These are phyloP conservation scores for Tupiocoris notatus DNA, from an alignment of 2,888 invertebrate genomes.

Conservation along the genomic window DNA sequence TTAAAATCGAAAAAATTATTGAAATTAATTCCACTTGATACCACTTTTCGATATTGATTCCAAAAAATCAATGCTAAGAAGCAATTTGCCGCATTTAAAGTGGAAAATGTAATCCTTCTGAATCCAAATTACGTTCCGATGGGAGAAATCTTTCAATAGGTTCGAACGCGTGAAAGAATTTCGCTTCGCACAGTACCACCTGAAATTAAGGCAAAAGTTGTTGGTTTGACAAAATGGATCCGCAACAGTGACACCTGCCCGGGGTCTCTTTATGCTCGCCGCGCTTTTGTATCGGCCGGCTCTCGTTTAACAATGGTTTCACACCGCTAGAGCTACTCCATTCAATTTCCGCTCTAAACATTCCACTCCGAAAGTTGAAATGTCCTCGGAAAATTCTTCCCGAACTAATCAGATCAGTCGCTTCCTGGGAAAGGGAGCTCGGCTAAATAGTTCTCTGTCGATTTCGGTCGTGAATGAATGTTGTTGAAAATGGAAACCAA, in stretches of 20 bases:
- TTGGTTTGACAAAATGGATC: neutral
- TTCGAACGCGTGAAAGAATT: neutral
- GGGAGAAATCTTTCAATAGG: neutral
- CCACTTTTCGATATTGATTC: no score
- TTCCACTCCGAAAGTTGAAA: neutral
- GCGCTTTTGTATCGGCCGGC: neutral
- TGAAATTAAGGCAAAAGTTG: conserved; percentile 1
- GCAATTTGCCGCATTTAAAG: no score
- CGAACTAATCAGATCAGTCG: neutral
- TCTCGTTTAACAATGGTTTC: neutral
- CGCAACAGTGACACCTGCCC: conserved; percentile 25
- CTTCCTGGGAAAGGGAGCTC: no score
- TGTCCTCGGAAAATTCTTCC: neutral
- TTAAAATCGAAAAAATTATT: no score
- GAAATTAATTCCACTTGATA: no score
- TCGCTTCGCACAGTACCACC: conserved; percentile 13
- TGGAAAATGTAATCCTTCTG: no score
- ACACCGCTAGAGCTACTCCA: neutral
- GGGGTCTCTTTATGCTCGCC: conserved; percentile 13
- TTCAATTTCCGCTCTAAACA: neutral
- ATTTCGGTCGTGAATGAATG: no score
- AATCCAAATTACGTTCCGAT: neutral
- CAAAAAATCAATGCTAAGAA: no score
- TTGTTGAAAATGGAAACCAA: no score
- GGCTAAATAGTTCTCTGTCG: no score